phyloP scores from a whole-genome alignment of 1,140 invertebrate genomes.

The Micrasema minimum region DNA sequence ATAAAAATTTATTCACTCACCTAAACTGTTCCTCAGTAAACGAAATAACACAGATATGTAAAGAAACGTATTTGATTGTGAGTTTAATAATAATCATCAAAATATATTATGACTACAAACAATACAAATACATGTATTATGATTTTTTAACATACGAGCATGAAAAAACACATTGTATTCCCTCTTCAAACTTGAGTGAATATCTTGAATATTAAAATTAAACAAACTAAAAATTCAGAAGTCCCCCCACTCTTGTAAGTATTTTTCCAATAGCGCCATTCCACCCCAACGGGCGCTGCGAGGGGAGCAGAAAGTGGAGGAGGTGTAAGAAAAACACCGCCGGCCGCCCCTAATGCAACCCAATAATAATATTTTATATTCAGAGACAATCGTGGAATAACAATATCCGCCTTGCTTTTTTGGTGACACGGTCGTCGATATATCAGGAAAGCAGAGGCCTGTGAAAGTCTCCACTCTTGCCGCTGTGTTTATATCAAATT shows the following conservation, averaged over 20 bases:
- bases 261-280: slow-evolving; percentile 45
- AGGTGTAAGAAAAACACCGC: slow-evolving; percentile 53
- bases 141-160: not conserved
- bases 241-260: slow-evolving; percentile 39
- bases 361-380: slow-evolving; percentile 56
- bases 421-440: slow-evolving; percentile 47
- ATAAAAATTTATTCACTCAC: too few relatives aligned
- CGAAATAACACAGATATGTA: too few relatives aligned
- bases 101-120: too few relatives aligned
- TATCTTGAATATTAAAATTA: slow-evolving; percentile 41
- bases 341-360: slow-evolving; percentile 53
- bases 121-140: too few relatives aligned
- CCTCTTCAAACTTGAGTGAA: too few relatives aligned
- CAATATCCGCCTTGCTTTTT: slow-evolving; percentile 50
- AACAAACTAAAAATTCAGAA: slow-evolving; percentile 49
- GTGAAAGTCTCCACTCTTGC: slow-evolving; percentile 45
- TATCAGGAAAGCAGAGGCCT: slow-evolving; percentile 47
- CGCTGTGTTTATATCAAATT: slow-evolving; percentile 51
- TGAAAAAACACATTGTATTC: not conserved
- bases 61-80: too few relatives aligned
- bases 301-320: slow-evolving; percentile 38
- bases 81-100: too few relatives aligned
- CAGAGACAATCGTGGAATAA: slow-evolving; percentile 54
- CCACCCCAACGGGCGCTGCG: slow-evolving; percentile 12
- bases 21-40: too few relatives aligned